Base-by-base conservation (phyloP, 2,888 invertebrate genomes). In the Ernsta delagoae region DNA sequence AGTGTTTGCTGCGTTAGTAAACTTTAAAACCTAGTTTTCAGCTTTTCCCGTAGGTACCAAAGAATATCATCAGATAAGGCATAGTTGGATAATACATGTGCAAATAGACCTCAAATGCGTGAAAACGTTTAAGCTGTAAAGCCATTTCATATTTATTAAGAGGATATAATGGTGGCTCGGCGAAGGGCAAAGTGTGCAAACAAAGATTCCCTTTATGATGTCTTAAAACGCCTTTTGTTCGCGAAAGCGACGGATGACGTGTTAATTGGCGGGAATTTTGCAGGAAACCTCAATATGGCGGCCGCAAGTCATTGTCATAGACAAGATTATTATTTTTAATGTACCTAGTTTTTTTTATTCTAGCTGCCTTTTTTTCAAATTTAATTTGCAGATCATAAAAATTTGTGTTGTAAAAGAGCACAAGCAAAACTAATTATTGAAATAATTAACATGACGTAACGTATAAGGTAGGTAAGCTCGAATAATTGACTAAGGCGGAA, bases 261-360 rank as follows among this genome's bases (percentile, higher is more conserved):
- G 93, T 82, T 92, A 92, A 92, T 91, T 92, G 89, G 82, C 83
- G 85, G 86, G 85, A 84, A 84, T 82, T 78, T 80, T 80, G 80
- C 77, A 78, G 75, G 77, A 75, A 81, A 77, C 79, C 78, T 75
- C 73, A 78, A 79, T 74, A 79, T 78, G 48, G 48, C 48, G 77
- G 83, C 82, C 73, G 76, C 78, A 24, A 24, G 24, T 53, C 48
- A 50, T 24, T 12, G 16, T 72, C 73, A 79, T 77, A 81, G 73
- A 75, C 74, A 72, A 73, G 76, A 83, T 86, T 80, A 82, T 83
- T 82, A 78, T 76, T 78, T 84, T 82, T 72, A 24, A 24, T 24
- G 24, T 71, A 65, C n/a, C n/a, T n/a, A n/a, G 43, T 41, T 3
- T 43, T 75, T 78, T 53, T 31, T 31, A 24, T 24, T 24, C 1